These are phyloP conservation scores for Ammodramus savannarum DNA, from an alignment of 2,113 vertebrate species.

Conservation along the genomic window DNA sequence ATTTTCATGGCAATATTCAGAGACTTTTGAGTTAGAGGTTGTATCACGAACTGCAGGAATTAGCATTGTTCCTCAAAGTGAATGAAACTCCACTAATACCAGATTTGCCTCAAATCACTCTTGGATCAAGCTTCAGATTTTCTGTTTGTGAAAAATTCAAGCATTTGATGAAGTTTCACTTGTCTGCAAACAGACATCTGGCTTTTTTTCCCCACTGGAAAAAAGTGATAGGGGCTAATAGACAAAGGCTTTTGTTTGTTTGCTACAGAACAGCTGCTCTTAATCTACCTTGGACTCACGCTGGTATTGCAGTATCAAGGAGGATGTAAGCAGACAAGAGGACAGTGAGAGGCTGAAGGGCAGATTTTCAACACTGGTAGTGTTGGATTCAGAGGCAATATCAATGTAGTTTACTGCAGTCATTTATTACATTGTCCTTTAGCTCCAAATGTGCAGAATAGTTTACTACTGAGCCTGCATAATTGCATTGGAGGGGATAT, in stretches of 20 bases:
- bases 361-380: background rate
- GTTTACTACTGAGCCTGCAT: constrained; percentile 32
- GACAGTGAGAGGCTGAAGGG: constrained; percentile 31
- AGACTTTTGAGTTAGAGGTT: background rate
- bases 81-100: background rate
- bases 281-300: constrained; percentile 10
- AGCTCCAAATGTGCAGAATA: constrained; percentile 23
- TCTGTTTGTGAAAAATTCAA: constrained; percentile 1
- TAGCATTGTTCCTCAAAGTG: background rate
- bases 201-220: background rate
- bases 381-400: constrained; percentile 22
- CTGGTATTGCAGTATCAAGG: constrained; percentile 1
- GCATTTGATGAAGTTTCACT: background rate
- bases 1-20: background rate
- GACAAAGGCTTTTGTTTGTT: constrained; percentile 39
- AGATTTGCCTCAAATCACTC: background rate
- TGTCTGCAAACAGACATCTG: background rate
- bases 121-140: constrained; percentile 8
- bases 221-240: background rate
- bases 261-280: constrained; percentile 27
- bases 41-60: background rate
- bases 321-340: constrained; percentile 15
- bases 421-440: constrained; percentile 49
- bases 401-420: constrained; percentile 27
- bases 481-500: constrained; percentile 30